A percentile compares a stretch with the other conserved stretches of the same genome.
phyloP scores from a whole-genome alignment of 2,113 vertebrate genomes.

The Lepus americanus region DNA sequence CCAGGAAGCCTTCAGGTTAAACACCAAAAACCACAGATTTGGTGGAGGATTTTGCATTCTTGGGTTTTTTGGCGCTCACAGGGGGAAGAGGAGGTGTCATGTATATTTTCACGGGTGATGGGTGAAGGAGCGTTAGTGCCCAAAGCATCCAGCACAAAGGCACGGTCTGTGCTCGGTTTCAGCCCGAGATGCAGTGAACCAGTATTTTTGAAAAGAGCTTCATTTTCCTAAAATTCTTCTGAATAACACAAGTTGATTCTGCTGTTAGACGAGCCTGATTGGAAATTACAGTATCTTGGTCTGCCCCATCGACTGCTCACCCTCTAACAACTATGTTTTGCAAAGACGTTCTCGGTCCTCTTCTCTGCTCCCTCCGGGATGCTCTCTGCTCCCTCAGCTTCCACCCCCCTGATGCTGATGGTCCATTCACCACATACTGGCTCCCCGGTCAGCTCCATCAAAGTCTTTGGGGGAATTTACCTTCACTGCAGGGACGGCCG shows the following conservation, averaged over 20 bases:
- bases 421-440: background rate
- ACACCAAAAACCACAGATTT: slow-evolving; percentile 60
- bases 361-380: background rate
- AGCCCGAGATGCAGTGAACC: background rate
- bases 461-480: background rate
- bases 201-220: background rate
- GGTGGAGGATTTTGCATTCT: slow-evolving; percentile 76
- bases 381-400: background rate
- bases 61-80: slow-evolving; percentile 34
- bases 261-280: background rate
- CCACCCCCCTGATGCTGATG: background rate
- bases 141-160: background rate
- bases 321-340: background rate
- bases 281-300: background rate
- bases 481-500: background rate
- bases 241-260: background rate
- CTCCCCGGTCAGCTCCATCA: background rate
- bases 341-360: background rate
- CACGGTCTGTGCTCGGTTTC: background rate
- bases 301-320: background rate
- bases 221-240: slow-evolving; percentile 48
- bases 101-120: slow-evolving; percentile 73
- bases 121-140: background rate
- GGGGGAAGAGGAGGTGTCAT: slow-evolving; percentile 55
- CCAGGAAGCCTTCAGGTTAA: slow-evolving; percentile 68